Conservation (phyloP, 2,797 vertebrate genomes). For the Catharus ustulatus region DNA sequence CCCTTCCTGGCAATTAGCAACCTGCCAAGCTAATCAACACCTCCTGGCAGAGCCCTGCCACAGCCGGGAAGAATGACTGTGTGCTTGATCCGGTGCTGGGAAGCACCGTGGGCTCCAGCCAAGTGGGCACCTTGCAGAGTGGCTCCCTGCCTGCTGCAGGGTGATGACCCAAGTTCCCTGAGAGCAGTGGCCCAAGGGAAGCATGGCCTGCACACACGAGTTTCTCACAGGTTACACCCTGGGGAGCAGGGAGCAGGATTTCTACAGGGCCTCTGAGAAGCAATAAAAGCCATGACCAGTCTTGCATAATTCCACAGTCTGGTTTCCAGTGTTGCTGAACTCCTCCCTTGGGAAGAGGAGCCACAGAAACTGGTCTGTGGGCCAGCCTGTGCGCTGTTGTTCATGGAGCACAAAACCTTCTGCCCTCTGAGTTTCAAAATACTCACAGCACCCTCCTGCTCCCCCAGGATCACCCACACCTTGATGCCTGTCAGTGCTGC, state of each 20-base stretch:
- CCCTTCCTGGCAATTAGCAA: constrained; percentile 44
- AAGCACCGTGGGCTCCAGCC: not conserved
- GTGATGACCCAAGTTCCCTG: accelerated
- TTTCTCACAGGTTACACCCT: not conserved
- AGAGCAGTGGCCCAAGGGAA: accelerated
- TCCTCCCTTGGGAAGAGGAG: not conserved
- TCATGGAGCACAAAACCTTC: not conserved
- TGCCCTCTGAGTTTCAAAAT: not conserved
- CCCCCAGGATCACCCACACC: not conserved
- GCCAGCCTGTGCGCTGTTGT: not conserved
- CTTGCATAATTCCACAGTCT: not conserved
- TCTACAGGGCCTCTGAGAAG: not conserved
- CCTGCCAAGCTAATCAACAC: constrained; percentile 19
- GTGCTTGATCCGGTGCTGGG: not conserved
- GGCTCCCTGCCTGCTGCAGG: not conserved
- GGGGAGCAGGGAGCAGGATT: not conserved
- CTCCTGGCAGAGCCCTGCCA: not conserved
- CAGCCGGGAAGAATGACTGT: not conserved
- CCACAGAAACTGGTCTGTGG: not conserved
- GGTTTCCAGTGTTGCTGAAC: not conserved
- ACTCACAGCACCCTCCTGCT: not conserved
- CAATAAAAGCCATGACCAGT: not conserved
- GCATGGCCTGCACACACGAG: not conserved
- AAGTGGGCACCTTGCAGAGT: not conserved
- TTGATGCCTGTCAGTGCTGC: not conserved